These are phyloP conservation scores for Apistogramma diplotaenia DNA, from an alignment of 2,113 vertebrate species.

Conservation along the genomic window DNA sequence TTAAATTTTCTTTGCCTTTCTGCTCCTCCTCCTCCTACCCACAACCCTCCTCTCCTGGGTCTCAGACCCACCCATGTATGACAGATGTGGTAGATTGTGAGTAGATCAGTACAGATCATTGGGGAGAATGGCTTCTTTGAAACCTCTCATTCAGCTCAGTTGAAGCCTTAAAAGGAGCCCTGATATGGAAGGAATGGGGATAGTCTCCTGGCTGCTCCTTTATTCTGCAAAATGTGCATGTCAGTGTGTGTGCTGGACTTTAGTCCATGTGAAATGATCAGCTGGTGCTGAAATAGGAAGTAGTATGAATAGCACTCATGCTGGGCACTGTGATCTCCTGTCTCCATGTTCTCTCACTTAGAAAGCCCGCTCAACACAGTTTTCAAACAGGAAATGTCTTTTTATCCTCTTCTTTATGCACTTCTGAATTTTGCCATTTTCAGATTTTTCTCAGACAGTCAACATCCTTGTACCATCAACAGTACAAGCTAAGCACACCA, in stretches of 20 bases:
- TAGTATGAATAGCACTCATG: constrained; percentile 62
- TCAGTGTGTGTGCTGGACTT: constrained; percentile 49
- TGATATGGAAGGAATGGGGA: constrained; percentile 68
- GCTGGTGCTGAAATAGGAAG: constrained; percentile 72
- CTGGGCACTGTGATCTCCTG: constrained; percentile 58
- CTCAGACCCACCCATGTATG: constrained; percentile 59
- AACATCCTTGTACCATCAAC: background rate
- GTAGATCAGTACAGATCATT: constrained; percentile 65
- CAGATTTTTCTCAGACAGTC: background rate
- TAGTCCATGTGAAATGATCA: constrained; percentile 65
- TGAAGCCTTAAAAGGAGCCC: constrained; percentile 48
- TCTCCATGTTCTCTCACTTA: background rate
- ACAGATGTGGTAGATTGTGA: constrained; percentile 68
- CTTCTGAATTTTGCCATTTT: background rate
- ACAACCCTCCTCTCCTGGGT: background rate
- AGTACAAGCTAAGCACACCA: background rate
- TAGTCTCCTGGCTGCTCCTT: constrained; percentile 61
- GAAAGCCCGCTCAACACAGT: background rate
- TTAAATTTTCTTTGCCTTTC: background rate
- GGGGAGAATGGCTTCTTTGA: constrained; percentile 61
- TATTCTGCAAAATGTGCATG: constrained; percentile 25
- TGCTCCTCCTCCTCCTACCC: background rate
- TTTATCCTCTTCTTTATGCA: background rate
- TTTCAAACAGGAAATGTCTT: constrained; percentile 37
- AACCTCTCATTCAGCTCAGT: constrained; percentile 59